Base-by-base conservation (phyloP, 2,888 invertebrate genomes). In the Prosopocoilus inquinatus region DNA sequence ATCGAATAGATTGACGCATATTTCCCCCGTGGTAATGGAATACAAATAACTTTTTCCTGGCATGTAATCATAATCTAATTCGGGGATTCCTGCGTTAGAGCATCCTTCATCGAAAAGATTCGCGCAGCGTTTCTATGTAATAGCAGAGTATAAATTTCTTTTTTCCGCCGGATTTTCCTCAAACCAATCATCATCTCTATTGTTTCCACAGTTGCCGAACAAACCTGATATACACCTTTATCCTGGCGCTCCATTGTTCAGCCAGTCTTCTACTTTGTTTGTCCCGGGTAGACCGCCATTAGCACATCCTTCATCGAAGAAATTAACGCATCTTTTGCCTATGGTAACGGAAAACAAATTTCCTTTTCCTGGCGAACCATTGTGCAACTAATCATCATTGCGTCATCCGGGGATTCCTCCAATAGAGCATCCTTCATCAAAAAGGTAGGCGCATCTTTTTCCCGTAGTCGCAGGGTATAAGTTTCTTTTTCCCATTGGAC, bases 311-410 rank as follows among this genome's bases (percentile, higher is more conserved):
- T 56, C 56, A 33, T 56, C 56, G 28, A 47, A 47, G 20, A 56
- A 34, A 44, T 56, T 56, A 20, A 47, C 52, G 44, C 56, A 56
- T 8, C 56, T 20, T 34, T 55, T 55, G n/a, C n/a, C n/a, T n/a
- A n/a, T n/a, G n/a, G n/a, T n/a, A n/a, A n/a, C n/a, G n/a, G n/a
- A n/a, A n/a, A n/a, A n/a, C n/a, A n/a, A n/a, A n/a, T n/a, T n/a
- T n/a, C n/a, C n/a, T n/a, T n/a, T n/a, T 16, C 55, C 55, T 4
- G 46, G 13, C 2, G 20, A 47, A 35, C 28, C 38, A 32, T 15
- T 44, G 20, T 5, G 9, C 3, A 56, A n/a, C 56, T 52, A 56
- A 28, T 47, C 52, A 9, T 56, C 48, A 12, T 56, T 44, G 16
- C 20, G 9, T 35, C 39, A 38, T 38, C 39, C 39, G n/a, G 13